Base-by-base conservation (phyloP, 2,797 vertebrate genomes). In the Carcharodon carcharias region DNA sequence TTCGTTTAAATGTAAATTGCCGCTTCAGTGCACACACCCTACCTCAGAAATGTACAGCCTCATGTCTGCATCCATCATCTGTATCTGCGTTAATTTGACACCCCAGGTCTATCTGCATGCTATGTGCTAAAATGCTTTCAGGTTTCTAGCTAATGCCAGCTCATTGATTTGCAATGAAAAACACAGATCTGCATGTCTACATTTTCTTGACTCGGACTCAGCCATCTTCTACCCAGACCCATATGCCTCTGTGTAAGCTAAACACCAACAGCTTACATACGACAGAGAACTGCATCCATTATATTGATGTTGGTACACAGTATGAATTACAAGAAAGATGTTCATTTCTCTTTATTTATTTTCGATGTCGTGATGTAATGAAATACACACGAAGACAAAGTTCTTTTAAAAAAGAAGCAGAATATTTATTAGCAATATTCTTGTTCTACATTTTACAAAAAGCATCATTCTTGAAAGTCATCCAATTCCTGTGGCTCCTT, bases 1-100 rank as follows among this genome's bases (percentile, higher is more conserved):
- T 94, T 94, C 11, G 71, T 69, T 95, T 71, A 40, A 95, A 69
- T 94, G 92, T n/a, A 23, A 94, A 40, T 95, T 69, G 45, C 9
- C 95, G 92, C 65, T 50, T 50, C 40, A n/a, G 31, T 16, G 8
- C 6, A 21, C 40, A 26, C 1, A 26, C 61, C 1, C 8, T 45
- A 5, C 40, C 9, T 26, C 65, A 12, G 40, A 45, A 95, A 5
- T n/a, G 14, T 61, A 61, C 23, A 69, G 23, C 40, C 23, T 50
- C 11, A 5, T 0, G 18, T 8, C 16, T 95, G n/a, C 21, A 71
- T 11, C 65, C 16, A 95, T 95, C 26, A 4, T 69, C 54, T 69
- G 45, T 50, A 45, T 26, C 26, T 69, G 8, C 0, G 88, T 45
- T 67, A 65, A 93, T 63, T 94, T 50, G 11, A 69, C 63, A 94